Percentiles rank a stretch among this genome's conserved stretches.
Conservation (phyloP, 2,113 vertebrate genomes). For the Mirza zaza region DNA sequence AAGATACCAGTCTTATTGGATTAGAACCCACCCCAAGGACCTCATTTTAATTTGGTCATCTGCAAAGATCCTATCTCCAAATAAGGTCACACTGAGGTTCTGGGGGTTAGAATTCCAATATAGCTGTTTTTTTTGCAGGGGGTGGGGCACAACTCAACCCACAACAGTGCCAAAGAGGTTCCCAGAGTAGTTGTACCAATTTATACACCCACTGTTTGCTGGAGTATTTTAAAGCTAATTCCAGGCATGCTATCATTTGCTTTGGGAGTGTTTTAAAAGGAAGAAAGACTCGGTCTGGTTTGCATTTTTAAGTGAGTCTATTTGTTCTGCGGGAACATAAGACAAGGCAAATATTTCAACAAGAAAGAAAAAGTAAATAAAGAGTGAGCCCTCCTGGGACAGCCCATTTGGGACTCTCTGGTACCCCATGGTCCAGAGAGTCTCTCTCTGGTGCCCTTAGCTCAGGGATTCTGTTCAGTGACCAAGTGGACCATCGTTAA, state of each 20-base stretch:
- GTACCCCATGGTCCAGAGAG: neutral
- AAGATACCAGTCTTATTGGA: neutral
- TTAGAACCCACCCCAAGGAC: neutral
- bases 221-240: constrained; percentile 36
- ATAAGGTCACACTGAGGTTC: neutral
- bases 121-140: neutral
- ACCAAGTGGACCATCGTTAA: accelerated
- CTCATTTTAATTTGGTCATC: neutral
- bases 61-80: neutral
- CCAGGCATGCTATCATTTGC: neutral
- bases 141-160: neutral
- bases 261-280: constrained; percentile 48
- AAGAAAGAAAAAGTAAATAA: constrained; percentile 32
- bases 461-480: neutral
- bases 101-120: neutral
- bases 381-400: neutral
- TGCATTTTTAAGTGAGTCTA: constrained; percentile 60
- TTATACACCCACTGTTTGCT: neutral
- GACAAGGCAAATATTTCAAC: constrained; percentile 50
- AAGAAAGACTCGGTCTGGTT: constrained; percentile 47
- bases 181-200: neutral
- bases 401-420: neutral
- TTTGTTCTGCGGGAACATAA: constrained; percentile 53
- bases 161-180: neutral
- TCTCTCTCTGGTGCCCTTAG: neutral